Conservation (phyloP, 1,140 invertebrate species). For the Drosophila biarmipes region DNA sequence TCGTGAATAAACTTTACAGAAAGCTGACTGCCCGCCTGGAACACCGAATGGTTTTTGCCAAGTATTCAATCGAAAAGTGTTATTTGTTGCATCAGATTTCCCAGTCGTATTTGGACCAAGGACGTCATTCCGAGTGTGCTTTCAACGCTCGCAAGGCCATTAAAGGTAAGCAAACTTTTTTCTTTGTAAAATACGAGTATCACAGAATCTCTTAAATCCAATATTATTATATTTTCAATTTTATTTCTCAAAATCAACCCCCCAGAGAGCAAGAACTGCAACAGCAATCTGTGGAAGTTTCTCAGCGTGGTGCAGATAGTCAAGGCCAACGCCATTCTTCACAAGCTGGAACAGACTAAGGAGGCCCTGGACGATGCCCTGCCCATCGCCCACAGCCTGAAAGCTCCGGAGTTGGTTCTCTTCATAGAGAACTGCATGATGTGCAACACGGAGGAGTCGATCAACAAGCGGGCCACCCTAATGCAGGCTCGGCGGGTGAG, state of each 20-base stretch:
- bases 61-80: conserved; percentile 75
- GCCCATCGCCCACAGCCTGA: conserved; percentile 38
- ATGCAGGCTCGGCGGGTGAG: not conserved
- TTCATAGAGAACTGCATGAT: conserved; percentile 53
- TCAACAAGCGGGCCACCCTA: conserved; percentile 25
- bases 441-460: conserved; percentile 42
- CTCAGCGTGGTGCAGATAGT: conserved; percentile 61
- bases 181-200: too few relatives aligned
- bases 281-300: conserved; percentile 67
- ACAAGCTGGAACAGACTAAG: conserved; percentile 71
- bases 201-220: too few relatives aligned
- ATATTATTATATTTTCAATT: not conserved
- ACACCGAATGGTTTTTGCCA: conserved; percentile 64
- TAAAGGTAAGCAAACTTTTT: conserved; percentile 36
- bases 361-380: conserved; percentile 59
- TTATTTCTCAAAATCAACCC: not conserved
- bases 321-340: conserved; percentile 64
- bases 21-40: conserved; percentile 49
- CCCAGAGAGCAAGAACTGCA: conserved; percentile 54
- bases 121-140: conserved; percentile 71
- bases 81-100: conserved; percentile 70
- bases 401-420: conserved; percentile 1
- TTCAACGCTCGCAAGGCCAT: conserved; percentile 59
- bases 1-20: conserved; percentile 1
- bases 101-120: conserved; percentile 48